These are phyloP conservation scores for Pseudoips prasinana DNA, from an alignment of 2,888 invertebrate genomes.

Conservation along the genomic window DNA sequence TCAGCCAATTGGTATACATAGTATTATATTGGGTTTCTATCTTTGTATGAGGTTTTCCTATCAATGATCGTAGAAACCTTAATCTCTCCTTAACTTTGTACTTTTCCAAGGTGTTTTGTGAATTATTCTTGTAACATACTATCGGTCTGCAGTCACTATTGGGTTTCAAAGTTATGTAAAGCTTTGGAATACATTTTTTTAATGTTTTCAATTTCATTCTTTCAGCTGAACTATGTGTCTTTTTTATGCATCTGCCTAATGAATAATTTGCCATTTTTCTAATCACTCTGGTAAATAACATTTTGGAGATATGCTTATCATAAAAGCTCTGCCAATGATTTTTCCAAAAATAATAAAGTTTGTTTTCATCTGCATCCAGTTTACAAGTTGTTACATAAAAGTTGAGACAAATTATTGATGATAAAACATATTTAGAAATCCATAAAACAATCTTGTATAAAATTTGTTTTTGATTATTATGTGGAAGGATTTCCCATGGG, in stretches of 20 bases:
- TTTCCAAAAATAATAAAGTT: constrained; percentile 69
- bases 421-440: constrained; percentile 57
- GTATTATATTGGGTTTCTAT: constrained; percentile 52
- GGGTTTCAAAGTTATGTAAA: constrained; percentile 61
- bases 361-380: constrained; percentile 65
- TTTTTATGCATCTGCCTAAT: constrained; percentile 48
- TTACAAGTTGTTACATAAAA: constrained; percentile 73
- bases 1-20: constrained; percentile 55
- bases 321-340: constrained; percentile 71
- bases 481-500: constrained; percentile 47
- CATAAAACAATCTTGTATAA: constrained; percentile 47
- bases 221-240: constrained; percentile 36
- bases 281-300: constrained; percentile 54
- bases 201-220: constrained; percentile 42
- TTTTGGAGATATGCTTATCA: constrained; percentile 57
- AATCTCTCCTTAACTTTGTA: constrained; percentile 62
- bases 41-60: constrained; percentile 40
- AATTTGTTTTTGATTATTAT: constrained; percentile 26
- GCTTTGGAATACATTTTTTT: constrained; percentile 59
- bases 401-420: constrained; percentile 62
- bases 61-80: constrained; percentile 50
- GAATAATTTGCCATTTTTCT: constrained; percentile 49
- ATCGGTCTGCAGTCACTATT: constrained; percentile 65
- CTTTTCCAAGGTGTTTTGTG: constrained; percentile 42
- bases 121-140: constrained; percentile 60